Base-by-base conservation (phyloP, 2,888 invertebrate genomes). In the Marasmarcha lunaedactyla region DNA sequence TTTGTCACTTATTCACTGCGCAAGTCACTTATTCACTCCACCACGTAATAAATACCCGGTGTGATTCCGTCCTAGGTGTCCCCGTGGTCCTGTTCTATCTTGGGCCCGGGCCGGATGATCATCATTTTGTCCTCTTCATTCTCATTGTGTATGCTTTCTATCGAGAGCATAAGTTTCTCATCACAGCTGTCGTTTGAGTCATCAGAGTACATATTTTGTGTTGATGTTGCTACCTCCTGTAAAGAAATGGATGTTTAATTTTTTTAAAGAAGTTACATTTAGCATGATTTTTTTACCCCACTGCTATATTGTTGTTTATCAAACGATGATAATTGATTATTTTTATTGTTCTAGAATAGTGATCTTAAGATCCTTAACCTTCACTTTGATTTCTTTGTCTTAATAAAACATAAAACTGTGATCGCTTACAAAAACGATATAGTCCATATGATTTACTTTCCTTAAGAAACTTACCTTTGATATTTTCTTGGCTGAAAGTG, bases 81-180 rank as follows among this genome's bases (percentile, higher is more conserved):
- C 1, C 62, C 50, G 14, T 61, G 65, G 15, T 76, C 76, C 0
- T 68, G 55, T 38, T 78, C 77, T 37, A 72, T 41, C 53, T 79
- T 78, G 20, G 63, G 51, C 1, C 63, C 65, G 10, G 71, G 68
- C 14, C 71, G 53, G 47, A 76, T 63, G 60, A 73, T 61, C 41
- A 74, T 67, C 30, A 78, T 55, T 40, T 83, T 74, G 41, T 76
- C 87, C 1, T 86, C 74, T 7, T 30, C 30, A 11, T n/a, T n/a
- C 1, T 89, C 88, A 2, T 88, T 85, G 49, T 88, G 89, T n/a
- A 77, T 69, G 0, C 90, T 88, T 44, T 79, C 79, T 37, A 90
- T 88, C 4, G 90, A 89, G 4, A 91, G 86, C 85, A 91, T 90
- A 87, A 91, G 91, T 63, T 91, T 91, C 51, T 90, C 90, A 50